phyloP scores from a whole-genome alignment of 2,113 vertebrate genomes.

The Gobiocypris rarus region DNA sequence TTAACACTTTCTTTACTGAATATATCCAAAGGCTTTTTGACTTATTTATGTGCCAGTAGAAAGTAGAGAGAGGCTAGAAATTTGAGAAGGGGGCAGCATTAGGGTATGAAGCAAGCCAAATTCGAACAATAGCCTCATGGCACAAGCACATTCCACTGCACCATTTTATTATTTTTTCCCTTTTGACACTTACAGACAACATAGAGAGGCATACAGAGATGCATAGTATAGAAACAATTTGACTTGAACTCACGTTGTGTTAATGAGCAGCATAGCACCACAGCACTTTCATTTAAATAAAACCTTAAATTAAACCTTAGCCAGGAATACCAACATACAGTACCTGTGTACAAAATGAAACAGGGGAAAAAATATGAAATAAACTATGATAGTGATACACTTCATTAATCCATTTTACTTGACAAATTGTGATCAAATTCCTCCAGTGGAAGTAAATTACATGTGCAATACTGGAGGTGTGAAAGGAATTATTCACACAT shows the following conservation, averaged over 20 bases:
- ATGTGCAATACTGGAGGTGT: constrained; percentile 12
- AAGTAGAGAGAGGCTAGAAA: not conserved
- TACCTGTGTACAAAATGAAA: not conserved
- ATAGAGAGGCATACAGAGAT: not conserved
- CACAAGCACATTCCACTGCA: not conserved
- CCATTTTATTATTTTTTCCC: not conserved
- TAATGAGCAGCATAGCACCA: not conserved
- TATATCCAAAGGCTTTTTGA: not conserved
- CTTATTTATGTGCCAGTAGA: not conserved
- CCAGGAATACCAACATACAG: not conserved
- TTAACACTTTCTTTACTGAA: not conserved
- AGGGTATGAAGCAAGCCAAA: too few relatives aligned
- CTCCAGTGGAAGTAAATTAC: constrained; percentile 16
- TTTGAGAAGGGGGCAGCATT: not conserved
- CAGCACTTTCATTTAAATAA: not conserved
- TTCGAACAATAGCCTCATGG: not conserved
- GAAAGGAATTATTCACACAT: constrained; percentile 6
- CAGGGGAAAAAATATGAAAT: not conserved
- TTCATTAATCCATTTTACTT: constrained; percentile 14
- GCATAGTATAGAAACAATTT: too few relatives aligned
- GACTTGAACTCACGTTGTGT: not conserved
- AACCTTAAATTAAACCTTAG: not conserved
- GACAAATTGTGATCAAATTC: constrained; percentile 28
- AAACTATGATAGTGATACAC: not conserved
- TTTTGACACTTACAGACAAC: not conserved